Conservation (phyloP, 2,113 vertebrate species). For the Glaucomys volans region DNA sequence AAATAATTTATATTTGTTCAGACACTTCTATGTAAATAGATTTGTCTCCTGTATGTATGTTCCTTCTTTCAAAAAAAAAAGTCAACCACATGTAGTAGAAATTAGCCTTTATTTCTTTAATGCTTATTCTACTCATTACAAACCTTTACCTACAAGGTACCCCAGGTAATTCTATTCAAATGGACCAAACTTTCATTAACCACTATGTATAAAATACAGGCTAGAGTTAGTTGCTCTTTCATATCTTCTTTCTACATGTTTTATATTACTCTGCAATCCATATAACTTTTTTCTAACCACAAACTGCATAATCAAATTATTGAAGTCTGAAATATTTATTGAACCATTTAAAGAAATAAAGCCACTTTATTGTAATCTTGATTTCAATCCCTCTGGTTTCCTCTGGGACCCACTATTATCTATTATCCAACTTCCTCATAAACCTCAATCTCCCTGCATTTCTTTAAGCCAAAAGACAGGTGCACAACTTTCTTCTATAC, state of each 20-base stretch:
- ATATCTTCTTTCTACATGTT: neutral
- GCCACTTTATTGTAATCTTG: neutral
- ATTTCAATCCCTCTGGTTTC: neutral
- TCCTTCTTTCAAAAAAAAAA: neutral
- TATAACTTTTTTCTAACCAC: neutral
- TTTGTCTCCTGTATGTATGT: neutral
- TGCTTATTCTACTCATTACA: neutral
- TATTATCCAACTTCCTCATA: neutral
- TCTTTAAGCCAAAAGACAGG: neutral
- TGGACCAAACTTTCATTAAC: neutral
- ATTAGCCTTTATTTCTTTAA: neutral
- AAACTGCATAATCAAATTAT: neutral
- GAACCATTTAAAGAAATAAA: constrained; percentile 4
- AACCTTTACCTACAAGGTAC: neutral
- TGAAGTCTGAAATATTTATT: neutral
- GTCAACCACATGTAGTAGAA: neutral
- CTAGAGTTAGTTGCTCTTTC: neutral
- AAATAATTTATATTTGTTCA: neutral
- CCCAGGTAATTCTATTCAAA: neutral
- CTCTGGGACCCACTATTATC: no score
- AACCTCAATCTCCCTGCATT: neutral
- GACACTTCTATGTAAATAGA: neutral
- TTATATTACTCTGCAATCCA: neutral
- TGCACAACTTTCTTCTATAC: neutral
- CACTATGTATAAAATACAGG: neutral